phyloP scores from a whole-genome alignment of 1,140 invertebrate species.

The Maconellicoccus hirsutus region DNA sequence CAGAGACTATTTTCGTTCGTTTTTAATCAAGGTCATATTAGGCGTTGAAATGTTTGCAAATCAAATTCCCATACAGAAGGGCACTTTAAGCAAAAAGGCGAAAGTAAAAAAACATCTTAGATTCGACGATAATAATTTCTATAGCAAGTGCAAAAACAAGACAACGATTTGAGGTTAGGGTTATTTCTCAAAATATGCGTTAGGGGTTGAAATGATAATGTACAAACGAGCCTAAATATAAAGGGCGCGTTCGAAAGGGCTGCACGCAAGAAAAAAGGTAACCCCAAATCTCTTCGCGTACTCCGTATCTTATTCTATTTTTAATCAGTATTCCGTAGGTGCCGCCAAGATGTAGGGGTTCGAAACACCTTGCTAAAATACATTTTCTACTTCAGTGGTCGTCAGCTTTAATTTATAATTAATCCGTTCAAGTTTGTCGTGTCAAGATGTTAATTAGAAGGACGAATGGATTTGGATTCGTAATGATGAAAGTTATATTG shows the following conservation, averaged over 20 bases:
- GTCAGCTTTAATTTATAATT: constrained; percentile 1
- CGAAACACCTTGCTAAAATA: not conserved
- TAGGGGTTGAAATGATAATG: constrained; percentile 6
- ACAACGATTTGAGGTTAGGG: constrained; percentile 7
- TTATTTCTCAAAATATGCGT: not conserved
- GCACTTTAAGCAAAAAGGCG: not conserved
- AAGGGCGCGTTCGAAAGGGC: not conserved
- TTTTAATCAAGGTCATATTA: too few relatives aligned
- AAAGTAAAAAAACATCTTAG: not conserved
- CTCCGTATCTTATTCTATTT: constrained; percentile 9
- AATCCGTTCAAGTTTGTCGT: not conserved
- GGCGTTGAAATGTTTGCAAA: too few relatives aligned
- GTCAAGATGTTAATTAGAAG: constrained; percentile 5
- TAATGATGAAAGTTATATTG: not conserved
- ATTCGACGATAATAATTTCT: not conserved
- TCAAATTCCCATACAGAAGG: too few relatives aligned
- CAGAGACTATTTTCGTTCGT: too few relatives aligned
- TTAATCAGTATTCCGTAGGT: constrained; percentile 4
- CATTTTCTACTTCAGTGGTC: not conserved
- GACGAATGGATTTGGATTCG: not conserved
- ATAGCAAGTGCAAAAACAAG: not conserved
- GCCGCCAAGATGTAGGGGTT: not conserved
- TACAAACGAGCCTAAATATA: constrained; percentile 9
- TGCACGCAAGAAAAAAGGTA: not conserved
- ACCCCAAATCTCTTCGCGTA: not conserved